phyloP scores from a whole-genome alignment of 1,140 invertebrate genomes.

The Drosophila pseudoobscura region DNA sequence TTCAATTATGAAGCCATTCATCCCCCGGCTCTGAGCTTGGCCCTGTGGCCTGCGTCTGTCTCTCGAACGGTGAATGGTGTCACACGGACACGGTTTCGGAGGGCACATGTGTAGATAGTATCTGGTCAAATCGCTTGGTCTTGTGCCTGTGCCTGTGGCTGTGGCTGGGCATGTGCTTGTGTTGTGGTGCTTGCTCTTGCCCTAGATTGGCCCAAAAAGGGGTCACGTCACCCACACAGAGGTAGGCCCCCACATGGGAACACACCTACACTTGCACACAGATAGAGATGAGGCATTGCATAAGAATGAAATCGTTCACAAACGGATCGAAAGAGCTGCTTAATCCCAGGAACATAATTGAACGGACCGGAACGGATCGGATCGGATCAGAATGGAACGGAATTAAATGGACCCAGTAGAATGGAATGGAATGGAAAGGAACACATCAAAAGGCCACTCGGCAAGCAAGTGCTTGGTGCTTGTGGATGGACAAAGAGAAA shows the following conservation, averaged over 20 bases:
- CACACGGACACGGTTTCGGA: background rate
- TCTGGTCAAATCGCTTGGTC: constrained; percentile 2
- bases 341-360: no score
- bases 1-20: background rate
- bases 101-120: constrained; percentile 5
- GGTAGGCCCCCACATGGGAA: background rate
- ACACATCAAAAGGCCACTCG: constrained; percentile 47
- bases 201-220: constrained; percentile 2
- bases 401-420: no score
- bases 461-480: constrained; percentile 23
- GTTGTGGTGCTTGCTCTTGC: constrained; percentile 1
- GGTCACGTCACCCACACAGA: background rate
- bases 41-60: no score
- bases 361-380: no score
- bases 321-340: background rate
- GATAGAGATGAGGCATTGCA: background rate
- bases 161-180: no score
- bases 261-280: background rate
- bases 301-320: background rate
- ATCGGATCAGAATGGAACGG: no score
- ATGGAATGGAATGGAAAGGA: background rate
- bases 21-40: background rate
- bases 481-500: no score
- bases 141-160: no score
- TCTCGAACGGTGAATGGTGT: no score